Percentiles rank a stretch among this genome's conserved stretches.
phyloP scores from a whole-genome alignment of 1,140 invertebrate genomes.

The Solenopsis fugax region DNA sequence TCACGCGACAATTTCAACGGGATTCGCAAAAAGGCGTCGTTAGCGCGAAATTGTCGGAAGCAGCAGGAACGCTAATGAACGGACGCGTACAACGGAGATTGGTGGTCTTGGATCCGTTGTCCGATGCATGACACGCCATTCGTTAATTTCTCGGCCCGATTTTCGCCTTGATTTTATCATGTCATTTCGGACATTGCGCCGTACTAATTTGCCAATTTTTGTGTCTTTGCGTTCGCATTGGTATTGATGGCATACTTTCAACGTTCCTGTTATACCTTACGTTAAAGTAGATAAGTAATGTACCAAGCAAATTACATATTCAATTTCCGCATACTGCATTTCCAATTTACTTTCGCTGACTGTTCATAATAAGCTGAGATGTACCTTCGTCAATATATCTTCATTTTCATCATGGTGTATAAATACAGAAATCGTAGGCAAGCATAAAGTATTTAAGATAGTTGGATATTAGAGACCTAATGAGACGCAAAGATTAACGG shows the following conservation, averaged over 20 bases:
- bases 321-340: constrained; percentile 37
- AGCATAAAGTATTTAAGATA: constrained; percentile 26
- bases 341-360: constrained; percentile 2
- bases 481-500: constrained; percentile 10
- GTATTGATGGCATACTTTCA: background rate
- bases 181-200: background rate
- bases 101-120: constrained; percentile 14
- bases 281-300: constrained; percentile 17
- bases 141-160: constrained; percentile 17
- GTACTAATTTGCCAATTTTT: constrained; percentile 13
- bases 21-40: constrained; percentile 40
- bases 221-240: background rate
- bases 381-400: constrained; percentile 21
- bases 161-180: background rate
- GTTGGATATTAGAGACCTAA: constrained; percentile 44
- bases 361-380: constrained; percentile 18
- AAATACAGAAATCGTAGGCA: constrained; percentile 9
- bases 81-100: constrained; percentile 27
- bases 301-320: constrained; percentile 22
- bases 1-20: constrained; percentile 68
- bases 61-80: constrained; percentile 41
- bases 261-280: background rate
- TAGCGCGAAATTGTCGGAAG: constrained; percentile 30
- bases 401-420: constrained; percentile 8
- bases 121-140: constrained; percentile 37